Evolutionary conservation across 2,888 invertebrate genomes (phyloP).

Genomic region (Xanthostigma xanthostigma): DNA sequence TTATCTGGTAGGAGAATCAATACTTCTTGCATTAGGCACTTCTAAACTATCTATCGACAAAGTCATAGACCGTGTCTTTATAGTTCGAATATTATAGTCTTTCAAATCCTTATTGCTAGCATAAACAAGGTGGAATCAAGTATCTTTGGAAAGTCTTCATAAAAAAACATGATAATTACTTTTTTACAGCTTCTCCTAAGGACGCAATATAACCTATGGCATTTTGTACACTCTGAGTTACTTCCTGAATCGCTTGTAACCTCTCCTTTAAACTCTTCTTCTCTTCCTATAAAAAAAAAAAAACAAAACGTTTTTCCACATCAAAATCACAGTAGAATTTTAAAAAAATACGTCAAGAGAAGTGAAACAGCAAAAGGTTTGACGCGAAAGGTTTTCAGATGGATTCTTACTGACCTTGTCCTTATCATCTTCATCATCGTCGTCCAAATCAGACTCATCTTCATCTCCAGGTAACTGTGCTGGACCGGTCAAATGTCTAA

Average conservation of each 20-base stretch:
- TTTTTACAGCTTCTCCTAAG: slow-evolving; percentile 86
- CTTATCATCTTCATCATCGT: slow-evolving; percentile 83
- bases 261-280: slow-evolving; percentile 90
- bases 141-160: background rate
- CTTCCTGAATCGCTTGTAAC: slow-evolving; percentile 91
- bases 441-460: slow-evolving; percentile 42
- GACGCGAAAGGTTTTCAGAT: too few species aligned
- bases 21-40: too few species aligned
- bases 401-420: slow-evolving; percentile 45
- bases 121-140: too few species aligned
- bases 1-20: too few species aligned
- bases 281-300: slow-evolving; percentile 55
- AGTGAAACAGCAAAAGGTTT: too few species aligned
- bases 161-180: slow-evolving; percentile 41
- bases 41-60: too few species aligned
- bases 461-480: slow-evolving; percentile 27
- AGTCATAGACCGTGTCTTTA: background rate
- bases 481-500: slow-evolving; percentile 30
- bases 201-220: slow-evolving; percentile 88
- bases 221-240: slow-evolving; percentile 92
- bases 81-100: background rate
- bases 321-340: slow-evolving; percentile 2
- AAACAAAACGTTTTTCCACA: slow-evolving; percentile 12
- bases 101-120: background rate
- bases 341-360: background rate